Evolutionary conservation across 2,888 invertebrate species (phyloP).

Genomic region (Cephus nigrinus): DNA sequence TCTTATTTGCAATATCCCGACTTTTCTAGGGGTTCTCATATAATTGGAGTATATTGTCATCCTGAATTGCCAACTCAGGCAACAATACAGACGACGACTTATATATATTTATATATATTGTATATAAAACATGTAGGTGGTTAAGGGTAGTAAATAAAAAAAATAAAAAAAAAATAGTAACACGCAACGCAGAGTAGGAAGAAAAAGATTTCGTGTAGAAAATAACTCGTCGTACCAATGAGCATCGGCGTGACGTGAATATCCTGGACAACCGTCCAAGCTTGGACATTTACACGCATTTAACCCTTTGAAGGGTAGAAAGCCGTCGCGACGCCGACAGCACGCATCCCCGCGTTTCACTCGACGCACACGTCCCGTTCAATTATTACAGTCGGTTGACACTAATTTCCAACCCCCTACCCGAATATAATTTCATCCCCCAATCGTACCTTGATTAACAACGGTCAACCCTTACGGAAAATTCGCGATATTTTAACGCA

Average conservation of each 20-base stretch:
- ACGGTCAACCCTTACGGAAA: constrained; percentile 22
- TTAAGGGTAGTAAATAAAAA: constrained; percentile 23
- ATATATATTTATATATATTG: not conserved
- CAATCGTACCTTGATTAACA: constrained; percentile 54
- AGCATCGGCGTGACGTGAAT: too few species aligned
- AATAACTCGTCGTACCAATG: too few species aligned
- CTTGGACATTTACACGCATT: constrained; percentile 27
- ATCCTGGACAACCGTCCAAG: too few species aligned
- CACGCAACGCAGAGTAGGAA: too few species aligned
- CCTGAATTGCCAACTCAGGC: too few species aligned
- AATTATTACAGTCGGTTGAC: constrained; percentile 54
- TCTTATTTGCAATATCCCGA: too few species aligned
- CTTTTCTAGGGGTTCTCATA: too few species aligned
- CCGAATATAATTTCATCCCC: constrained; percentile 55
- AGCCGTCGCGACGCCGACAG: constrained; percentile 36
- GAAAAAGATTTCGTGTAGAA: too few species aligned
- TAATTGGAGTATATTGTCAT: too few species aligned
- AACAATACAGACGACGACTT: too few species aligned
- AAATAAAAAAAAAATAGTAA: too few species aligned
- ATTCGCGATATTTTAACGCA: too few species aligned
- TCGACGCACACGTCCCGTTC: constrained; percentile 44
- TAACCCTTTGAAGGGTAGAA: constrained; percentile 54
- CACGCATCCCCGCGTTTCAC: constrained; percentile 29
- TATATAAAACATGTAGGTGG: constrained; percentile 10
- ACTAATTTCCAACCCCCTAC: constrained; percentile 48